These are phyloP conservation scores for Cricetomys ansorgei DNA, from an alignment of 2,113 vertebrate genomes.

Conservation along the genomic window DNA sequence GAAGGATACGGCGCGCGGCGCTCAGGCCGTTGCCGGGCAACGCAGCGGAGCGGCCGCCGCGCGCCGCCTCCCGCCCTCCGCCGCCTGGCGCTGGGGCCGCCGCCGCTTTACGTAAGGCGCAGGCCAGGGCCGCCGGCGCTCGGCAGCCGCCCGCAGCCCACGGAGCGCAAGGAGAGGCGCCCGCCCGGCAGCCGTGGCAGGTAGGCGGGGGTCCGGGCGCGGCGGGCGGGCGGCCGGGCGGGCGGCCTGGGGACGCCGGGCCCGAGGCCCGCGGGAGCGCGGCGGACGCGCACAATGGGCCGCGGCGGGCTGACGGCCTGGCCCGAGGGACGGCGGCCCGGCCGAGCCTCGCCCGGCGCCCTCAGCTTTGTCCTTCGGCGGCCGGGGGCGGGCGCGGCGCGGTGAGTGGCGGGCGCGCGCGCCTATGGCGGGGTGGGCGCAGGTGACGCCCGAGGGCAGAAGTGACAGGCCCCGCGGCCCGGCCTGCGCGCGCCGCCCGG, in stretches of 20 bases:
- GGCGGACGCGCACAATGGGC: conserved; percentile 71
- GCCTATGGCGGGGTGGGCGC: conserved; percentile 80
- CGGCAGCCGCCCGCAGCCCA: conserved; percentile 74
- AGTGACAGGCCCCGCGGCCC: conserved; percentile 20
- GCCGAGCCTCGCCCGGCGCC: not conserved
- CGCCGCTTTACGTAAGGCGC: conserved; percentile 88
- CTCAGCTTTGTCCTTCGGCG: not conserved
- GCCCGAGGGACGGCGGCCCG: conserved; percentile 14
- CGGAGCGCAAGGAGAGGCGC: conserved; percentile 50
- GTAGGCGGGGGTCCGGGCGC: conserved; percentile 58
- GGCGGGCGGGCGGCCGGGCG: not conserved
- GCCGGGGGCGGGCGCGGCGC: not conserved
- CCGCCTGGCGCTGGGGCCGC: conserved; percentile 82
- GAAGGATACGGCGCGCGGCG: conserved; percentile 85
- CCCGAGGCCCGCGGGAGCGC: not conserved
- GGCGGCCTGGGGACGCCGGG: not conserved
- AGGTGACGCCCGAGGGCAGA: conserved; percentile 77
- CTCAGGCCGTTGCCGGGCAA: conserved; percentile 86
- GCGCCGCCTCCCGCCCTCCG: conserved; percentile 79
- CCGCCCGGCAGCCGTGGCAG: conserved; percentile 83
- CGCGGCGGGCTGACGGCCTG: conserved; percentile 18
- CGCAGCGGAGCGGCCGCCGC: conserved; percentile 74
- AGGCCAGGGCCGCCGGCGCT: conserved; percentile 77
- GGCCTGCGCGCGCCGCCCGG: not conserved
- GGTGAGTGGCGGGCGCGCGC: conserved; percentile 4